These are phyloP conservation scores for Melanotaenia maccullochi DNA, from an alignment of 2,797 vertebrate genomes.

Conservation along the genomic window DNA sequence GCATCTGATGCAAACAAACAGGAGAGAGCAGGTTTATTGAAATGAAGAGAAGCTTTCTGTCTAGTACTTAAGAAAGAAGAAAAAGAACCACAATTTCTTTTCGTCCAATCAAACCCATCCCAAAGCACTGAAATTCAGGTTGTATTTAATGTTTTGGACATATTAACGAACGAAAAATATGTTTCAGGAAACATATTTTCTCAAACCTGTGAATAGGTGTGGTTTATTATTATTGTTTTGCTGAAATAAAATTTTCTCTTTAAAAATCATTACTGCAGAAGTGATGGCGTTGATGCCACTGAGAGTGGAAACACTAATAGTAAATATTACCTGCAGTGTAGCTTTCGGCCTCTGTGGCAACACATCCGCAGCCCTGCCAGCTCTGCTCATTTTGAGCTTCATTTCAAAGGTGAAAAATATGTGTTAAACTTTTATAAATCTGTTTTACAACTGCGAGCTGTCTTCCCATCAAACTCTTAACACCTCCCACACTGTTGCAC, in stretches of 20 bases:
- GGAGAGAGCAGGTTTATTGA: no score
- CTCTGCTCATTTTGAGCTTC: slow-evolving; percentile 14
- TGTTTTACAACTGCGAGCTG: background rate
- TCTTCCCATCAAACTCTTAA: slow-evolving; percentile 10
- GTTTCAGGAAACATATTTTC: no score
- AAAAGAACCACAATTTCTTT: no score
- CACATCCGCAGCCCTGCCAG: background rate
- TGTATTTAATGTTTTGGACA: no score
- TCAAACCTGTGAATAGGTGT: no score
- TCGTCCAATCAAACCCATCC: no score
- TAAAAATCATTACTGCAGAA: slow-evolving; percentile 1
- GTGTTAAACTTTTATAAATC: background rate
- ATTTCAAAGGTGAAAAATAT: background rate
- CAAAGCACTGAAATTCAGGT: no score
- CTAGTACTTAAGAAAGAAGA: no score
- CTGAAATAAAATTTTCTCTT: background rate
- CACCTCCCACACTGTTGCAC: slow-evolving; percentile 41
- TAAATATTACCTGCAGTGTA: slow-evolving; percentile 7
- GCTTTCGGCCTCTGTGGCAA: background rate
- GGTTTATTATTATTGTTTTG: background rate
- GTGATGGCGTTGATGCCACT: background rate
- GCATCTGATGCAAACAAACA: no score
- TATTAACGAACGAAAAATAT: no score
- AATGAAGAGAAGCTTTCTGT: no score
- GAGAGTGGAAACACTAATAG: background rate